These are phyloP conservation scores for Apis laboriosa DNA, from an alignment of 1,140 invertebrate species.

Conservation along the genomic window DNA sequence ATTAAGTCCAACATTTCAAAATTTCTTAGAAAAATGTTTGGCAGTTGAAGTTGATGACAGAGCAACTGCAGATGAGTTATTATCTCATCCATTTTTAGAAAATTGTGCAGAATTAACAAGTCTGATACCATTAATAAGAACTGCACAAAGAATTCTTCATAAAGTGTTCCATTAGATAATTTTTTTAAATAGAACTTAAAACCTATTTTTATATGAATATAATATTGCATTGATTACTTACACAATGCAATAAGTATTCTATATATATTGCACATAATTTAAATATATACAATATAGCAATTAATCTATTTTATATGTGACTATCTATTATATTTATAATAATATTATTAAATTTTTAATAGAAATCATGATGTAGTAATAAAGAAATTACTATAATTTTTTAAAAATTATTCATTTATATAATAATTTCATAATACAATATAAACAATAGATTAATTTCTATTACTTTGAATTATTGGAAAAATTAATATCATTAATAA, in stretches of 20 bases:
- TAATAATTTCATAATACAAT: neutral
- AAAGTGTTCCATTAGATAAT: conserved; percentile 78
- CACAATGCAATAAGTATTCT: neutral
- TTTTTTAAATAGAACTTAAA: conserved; percentile 1
- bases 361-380: neutral
- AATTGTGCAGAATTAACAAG: conserved; percentile 92
- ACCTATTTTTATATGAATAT: neutral
- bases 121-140: conserved; percentile 94
- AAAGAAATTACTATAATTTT: neutral
- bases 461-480: neutral
- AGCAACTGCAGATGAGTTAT: conserved; percentile 91
- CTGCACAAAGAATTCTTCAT: conserved; percentile 90
- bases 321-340: neutral
- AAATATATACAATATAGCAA: neutral
- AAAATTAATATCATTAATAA: conserved; percentile 4
- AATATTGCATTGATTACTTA: neutral
- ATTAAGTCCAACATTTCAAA: conserved; percentile 87
- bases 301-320: conserved; percentile 1
- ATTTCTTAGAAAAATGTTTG: conserved; percentile 95
- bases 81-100: conserved; percentile 94
- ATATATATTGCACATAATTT: neutral
- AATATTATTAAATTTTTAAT: conserved; percentile 17
- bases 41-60: conserved; percentile 95
- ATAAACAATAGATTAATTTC: neutral
- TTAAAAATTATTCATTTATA: neutral